Evolutionary conservation across 2,113 vertebrate species (phyloP).

Genomic region (Noturus placidus): DNA sequence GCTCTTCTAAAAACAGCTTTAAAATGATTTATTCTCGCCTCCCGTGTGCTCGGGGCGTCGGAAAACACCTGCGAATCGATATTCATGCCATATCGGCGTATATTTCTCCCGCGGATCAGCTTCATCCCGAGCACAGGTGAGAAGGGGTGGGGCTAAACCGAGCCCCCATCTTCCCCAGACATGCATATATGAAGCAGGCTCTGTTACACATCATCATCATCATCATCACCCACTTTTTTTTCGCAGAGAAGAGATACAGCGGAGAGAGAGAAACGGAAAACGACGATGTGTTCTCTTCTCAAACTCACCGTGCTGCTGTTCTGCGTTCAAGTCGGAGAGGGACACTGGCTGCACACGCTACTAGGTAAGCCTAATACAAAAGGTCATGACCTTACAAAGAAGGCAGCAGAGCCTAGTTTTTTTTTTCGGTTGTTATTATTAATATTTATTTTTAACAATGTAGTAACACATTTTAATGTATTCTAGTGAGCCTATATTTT

Average conservation of each 20-base stretch:
- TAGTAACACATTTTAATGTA: not conserved
- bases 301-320: constrained; percentile 65
- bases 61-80: constrained; percentile 41
- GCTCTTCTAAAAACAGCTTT: constrained; percentile 6
- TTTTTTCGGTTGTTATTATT: not conserved
- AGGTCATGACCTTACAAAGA: constrained; percentile 13
- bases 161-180: constrained; percentile 57
- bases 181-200: constrained; percentile 74
- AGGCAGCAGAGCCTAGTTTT: not conserved
- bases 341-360: constrained; percentile 57
- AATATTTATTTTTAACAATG: not conserved
- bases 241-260: constrained; percentile 37
- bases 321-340: constrained; percentile 62
- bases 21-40: constrained; percentile 35
- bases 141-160: constrained; percentile 64
- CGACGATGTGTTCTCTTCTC: constrained; percentile 64
- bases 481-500: not conserved
- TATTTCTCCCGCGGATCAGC: constrained; percentile 18
- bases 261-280: constrained; percentile 32
- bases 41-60: constrained; percentile 20
- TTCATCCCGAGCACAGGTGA: constrained; percentile 49
- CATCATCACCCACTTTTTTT: constrained; percentile 7
- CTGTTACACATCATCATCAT: constrained; percentile 65
- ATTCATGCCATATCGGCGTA: constrained; percentile 27
- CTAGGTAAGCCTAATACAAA: constrained; percentile 62